Evolutionary conservation across 1,140 invertebrate genomes (phyloP), one percentile per base, ranked within the genome.

Genomic region (Pogonognathellus flavescens): DNA sequence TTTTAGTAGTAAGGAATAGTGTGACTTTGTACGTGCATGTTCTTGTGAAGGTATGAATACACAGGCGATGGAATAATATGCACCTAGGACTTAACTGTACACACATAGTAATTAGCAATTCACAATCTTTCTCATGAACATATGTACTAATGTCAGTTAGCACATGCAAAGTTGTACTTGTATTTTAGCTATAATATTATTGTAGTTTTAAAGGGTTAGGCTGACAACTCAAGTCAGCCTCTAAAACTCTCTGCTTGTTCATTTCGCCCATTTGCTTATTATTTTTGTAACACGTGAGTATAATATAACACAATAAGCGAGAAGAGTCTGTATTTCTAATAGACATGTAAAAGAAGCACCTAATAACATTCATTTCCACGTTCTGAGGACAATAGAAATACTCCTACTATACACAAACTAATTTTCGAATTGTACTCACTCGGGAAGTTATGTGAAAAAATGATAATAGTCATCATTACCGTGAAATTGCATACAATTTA

Each of bases 401-500:
- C 16, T 18, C 16, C 31, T 16, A 31, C 31, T 50, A 76, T 50
- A 76, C 31, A n/a, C 14, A 76, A 25, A 41, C 70, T 76, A 76
- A 76, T 76, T 76, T 76, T 50, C 16, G 4, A 8, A 76, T 76
- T 76, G 70, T 76, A 9, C 41, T 41, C 1, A 76, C 11, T 25
- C 62, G 62, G 70, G n/a, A 49, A 50, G 41, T 76, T 49, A 18
- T 76, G 70, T 11, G 41, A 76, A 50, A 49, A 76, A 76, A 76
- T 76, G 70, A 76, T 76, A 76, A 76, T 50, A 76, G 70, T 76
- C 70, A 76, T 76, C 70, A 76, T 76, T 76, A 76, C 70, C 25
- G 31, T 76, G n/a, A 50, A 76, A 76, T 76, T 41, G 70, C 41
- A 76, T 41, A 76, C 31, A 76, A 76, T 76, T 76, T 76, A 76